Conservation (phyloP, 2,113 vertebrate genomes). For the Amphiprion ocellaris region DNA sequence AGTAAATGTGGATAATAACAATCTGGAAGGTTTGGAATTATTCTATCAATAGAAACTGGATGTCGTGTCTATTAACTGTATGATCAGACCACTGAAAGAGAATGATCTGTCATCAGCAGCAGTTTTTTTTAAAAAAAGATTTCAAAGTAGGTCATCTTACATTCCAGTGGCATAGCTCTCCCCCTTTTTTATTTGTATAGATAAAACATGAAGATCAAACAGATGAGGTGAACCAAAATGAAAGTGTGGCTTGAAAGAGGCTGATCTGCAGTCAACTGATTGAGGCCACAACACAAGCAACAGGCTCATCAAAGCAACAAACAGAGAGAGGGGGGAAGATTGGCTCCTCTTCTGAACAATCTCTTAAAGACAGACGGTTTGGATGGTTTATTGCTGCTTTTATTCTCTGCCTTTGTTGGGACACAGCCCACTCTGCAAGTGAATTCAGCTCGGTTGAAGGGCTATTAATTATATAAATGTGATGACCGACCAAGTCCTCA, state of each 20-base stretch:
- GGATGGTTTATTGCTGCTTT: constrained; percentile 48
- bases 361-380: constrained; percentile 22
- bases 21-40: not conserved
- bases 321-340: constrained; percentile 11
- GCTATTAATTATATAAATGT: constrained; percentile 49
- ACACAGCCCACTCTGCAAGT: constrained; percentile 42
- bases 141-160: not conserved
- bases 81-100: no score
- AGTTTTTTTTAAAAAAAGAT: not conserved
- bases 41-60: not conserved
- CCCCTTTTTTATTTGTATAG: not conserved
- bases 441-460: constrained; percentile 46
- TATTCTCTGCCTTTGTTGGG: constrained; percentile 52
- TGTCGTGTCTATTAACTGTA: no score
- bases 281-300: constrained; percentile 34
- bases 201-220: constrained; percentile 19
- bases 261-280: constrained; percentile 30
- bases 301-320: constrained; percentile 50
- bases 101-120: no score
- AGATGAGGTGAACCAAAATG: not conserved
- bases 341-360: constrained; percentile 51
- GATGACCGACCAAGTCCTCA: constrained; percentile 27
- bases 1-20: not conserved
- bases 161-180: not conserved
- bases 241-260: not conserved